Conservation (phyloP, 2,113 vertebrate genomes). For the Synodontis membranacea region DNA sequence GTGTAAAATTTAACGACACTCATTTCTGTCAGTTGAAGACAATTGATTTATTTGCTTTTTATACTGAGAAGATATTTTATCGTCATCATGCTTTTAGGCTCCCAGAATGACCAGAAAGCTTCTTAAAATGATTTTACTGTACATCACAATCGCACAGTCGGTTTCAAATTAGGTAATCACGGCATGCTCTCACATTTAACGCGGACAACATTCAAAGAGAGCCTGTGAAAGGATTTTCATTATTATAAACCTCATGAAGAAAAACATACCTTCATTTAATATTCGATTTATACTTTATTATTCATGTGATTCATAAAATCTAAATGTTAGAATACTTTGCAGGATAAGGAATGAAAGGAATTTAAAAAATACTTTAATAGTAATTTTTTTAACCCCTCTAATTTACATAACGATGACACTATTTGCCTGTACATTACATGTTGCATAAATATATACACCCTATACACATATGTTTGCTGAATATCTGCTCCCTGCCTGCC, state of each 20-base stretch:
- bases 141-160: no score
- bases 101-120: not conserved
- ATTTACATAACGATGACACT: not conserved
- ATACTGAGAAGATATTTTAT: not conserved
- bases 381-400: not conserved
- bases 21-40: not conserved
- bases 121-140: not conserved
- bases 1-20: not conserved
- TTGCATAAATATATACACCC: not conserved
- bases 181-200: not conserved
- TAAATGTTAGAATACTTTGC: not conserved
- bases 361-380: not conserved
- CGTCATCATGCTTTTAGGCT: not conserved
- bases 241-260: not conserved
- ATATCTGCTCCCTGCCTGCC: conserved; percentile 49
- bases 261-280: not conserved
- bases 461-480: not conserved
- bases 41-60: not conserved
- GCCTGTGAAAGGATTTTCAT: not conserved
- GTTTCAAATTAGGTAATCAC: not conserved
- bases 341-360: not conserved
- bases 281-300: not conserved
- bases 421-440: not conserved
- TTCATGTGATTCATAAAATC: not conserved
- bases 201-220: not conserved